These are phyloP conservation scores for Otocyon megalotis DNA, from an alignment of 2,113 vertebrate species.

Conservation along the genomic window DNA sequence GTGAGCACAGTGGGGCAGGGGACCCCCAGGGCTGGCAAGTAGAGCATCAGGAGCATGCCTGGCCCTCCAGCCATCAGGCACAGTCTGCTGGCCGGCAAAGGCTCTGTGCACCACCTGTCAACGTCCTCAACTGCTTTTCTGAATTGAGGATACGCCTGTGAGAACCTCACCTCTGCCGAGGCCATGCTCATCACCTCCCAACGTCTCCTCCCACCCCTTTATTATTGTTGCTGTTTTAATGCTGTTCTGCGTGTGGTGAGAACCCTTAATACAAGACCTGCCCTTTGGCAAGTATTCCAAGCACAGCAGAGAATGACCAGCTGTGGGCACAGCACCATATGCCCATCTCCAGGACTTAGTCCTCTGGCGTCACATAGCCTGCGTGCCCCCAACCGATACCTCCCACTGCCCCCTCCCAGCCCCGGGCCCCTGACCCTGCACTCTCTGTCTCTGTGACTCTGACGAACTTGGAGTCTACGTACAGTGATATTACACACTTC, in stretches of 20 bases:
- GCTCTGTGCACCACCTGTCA: neutral
- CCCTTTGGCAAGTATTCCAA: neutral
- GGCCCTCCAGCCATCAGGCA: neutral
- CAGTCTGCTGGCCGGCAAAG: too few species aligned
- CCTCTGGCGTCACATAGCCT: neutral
- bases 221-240: neutral
- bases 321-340: neutral
- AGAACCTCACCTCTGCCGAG: neutral
- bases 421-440: neutral
- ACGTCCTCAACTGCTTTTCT: neutral
- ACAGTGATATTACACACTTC: neutral
- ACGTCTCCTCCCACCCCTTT: neutral
- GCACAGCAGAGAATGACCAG: neutral
- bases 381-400: neutral
- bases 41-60: neutral
- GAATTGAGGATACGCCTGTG: neutral
- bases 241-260: neutral
- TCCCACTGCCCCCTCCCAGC: neutral
- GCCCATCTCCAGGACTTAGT: neutral
- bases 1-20: too few species aligned
- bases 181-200: neutral
- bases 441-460: neutral
- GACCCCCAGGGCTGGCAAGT: neutral
- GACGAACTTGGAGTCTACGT: neutral
- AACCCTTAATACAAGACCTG: neutral